These are phyloP conservation scores for Hydraecia micacea DNA, from an alignment of 2,888 invertebrate genomes.

Conservation along the genomic window DNA sequence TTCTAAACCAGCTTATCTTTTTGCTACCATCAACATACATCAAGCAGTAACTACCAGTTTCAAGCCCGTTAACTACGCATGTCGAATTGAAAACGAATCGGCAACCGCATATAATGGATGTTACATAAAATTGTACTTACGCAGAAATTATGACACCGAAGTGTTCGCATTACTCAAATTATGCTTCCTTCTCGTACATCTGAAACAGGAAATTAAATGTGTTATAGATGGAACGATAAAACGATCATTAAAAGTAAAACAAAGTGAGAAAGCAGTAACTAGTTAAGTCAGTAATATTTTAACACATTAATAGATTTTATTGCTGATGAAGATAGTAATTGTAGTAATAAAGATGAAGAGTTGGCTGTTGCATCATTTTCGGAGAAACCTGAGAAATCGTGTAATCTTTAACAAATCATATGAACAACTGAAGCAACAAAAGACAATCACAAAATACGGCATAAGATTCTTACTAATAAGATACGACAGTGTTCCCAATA, in stretches of 20 bases:
- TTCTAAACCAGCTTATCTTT: slow-evolving; percentile 62
- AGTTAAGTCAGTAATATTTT: slow-evolving; percentile 18
- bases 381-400: not conserved
- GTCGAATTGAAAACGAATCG: slow-evolving; percentile 65
- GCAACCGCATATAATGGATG: slow-evolving; percentile 55
- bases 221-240: slow-evolving; percentile 41
- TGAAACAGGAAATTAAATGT: slow-evolving; percentile 77
- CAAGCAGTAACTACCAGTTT: slow-evolving; percentile 60
- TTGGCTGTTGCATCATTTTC: not conserved
- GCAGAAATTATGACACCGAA: slow-evolving; percentile 80
- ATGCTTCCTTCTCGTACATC: slow-evolving; percentile 79
- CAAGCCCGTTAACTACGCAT: slow-evolving; percentile 64
- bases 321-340: slow-evolving; percentile 25
- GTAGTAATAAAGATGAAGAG: not conserved
- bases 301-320: slow-evolving; percentile 43
- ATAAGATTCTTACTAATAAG: slow-evolving; percentile 30
- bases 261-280: slow-evolving; percentile 21
- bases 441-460: slow-evolving; percentile 39
- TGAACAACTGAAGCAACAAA: slow-evolving; percentile 12
- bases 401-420: slow-evolving; percentile 21
- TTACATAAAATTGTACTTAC: slow-evolving; percentile 77
- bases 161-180: slow-evolving; percentile 86
- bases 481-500: slow-evolving; percentile 36
- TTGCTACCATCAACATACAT: slow-evolving; percentile 64
- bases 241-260: slow-evolving; percentile 32